These are phyloP conservation scores for Drosophila dunni DNA, from an alignment of 1,140 invertebrate species.

Conservation along the genomic window DNA sequence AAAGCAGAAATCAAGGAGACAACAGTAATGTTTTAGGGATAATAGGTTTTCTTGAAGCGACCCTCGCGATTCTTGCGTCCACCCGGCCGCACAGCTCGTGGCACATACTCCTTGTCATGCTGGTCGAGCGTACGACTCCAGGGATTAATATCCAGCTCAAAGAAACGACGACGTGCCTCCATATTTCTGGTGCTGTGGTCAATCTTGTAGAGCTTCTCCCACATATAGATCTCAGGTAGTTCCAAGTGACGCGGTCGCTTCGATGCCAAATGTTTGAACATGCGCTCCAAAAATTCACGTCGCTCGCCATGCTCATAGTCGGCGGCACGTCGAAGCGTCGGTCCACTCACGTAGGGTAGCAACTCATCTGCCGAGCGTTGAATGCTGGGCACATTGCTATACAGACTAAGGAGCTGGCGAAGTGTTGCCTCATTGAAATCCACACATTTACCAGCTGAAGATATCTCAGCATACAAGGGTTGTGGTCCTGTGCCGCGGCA, in stretches of 20 bases:
- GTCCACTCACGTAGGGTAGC: slow-evolving; percentile 89
- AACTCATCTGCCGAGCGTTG: slow-evolving; percentile 86
- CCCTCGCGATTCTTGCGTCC: slow-evolving; percentile 86
- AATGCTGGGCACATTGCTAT: slow-evolving; percentile 89
- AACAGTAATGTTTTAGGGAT: slow-evolving; percentile 85
- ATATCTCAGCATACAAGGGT: slow-evolving; percentile 91
- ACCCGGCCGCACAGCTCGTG: slow-evolving; percentile 86
- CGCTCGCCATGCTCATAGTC: slow-evolving; percentile 89
- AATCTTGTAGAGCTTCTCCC: slow-evolving; percentile 92
- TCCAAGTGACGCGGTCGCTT: slow-evolving; percentile 87
- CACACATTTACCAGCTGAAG: slow-evolving; percentile 88
- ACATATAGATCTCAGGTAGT: slow-evolving; percentile 89
- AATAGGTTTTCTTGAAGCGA: slow-evolving; percentile 87
- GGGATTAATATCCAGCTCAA: slow-evolving; percentile 88
- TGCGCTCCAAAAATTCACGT: slow-evolving; percentile 88
- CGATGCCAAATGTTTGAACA: slow-evolving; percentile 88
- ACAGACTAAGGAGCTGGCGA: slow-evolving; percentile 90
- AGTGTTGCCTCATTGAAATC: slow-evolving; percentile 93
- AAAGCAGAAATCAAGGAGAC: neutral
- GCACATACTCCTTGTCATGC: slow-evolving; percentile 88
- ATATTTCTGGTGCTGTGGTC: slow-evolving; percentile 87
- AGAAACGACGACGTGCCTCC: slow-evolving; percentile 89
- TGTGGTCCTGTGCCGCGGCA: slow-evolving; percentile 91
- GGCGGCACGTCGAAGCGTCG: slow-evolving; percentile 86
- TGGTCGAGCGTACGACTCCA: slow-evolving; percentile 87